A percentile compares a stretch with the other conserved stretches of the same genome.
phyloP scores from a whole-genome alignment of 2,797 vertebrate species.

The Myripristis murdjan region DNA sequence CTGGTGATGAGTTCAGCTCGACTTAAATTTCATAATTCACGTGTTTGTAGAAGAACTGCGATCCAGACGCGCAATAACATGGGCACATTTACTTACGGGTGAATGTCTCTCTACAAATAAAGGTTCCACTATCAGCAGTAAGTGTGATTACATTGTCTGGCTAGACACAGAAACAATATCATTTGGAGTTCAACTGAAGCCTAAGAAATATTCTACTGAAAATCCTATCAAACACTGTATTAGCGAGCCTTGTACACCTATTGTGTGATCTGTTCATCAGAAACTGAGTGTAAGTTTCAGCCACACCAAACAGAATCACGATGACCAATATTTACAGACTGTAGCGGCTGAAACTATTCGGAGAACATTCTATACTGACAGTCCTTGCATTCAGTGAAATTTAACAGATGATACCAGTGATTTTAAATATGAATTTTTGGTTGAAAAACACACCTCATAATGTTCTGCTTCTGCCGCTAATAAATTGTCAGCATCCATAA shows the following conservation, averaged over 20 bases:
- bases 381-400: too few species aligned
- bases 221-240: background rate
- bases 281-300: background rate
- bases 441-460: too few species aligned
- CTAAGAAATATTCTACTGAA: background rate
- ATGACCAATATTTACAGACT: background rate
- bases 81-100: conserved; percentile 32
- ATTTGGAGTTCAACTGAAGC: background rate
- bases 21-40: conserved; percentile 51
- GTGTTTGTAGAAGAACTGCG: conserved; percentile 30
- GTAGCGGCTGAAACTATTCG: background rate
- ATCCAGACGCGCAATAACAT: conserved; percentile 37
- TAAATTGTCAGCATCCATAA: too few species aligned
- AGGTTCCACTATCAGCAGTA: conserved; percentile 26
- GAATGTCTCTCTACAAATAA: conserved; percentile 25
- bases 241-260: too few species aligned
- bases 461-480: too few species aligned
- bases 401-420: too few species aligned
- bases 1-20: conserved; percentile 33
- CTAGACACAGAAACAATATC: conserved; percentile 14
- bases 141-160: conserved; percentile 32
- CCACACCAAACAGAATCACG: background rate
- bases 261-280: background rate
- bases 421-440: too few species aligned
- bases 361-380: too few species aligned